A percentile compares a stretch with the other conserved stretches of the same genome.
Evolutionary conservation across 2,797 vertebrate species (phyloP).

Genomic region (Cirrhinus mrigala): DNA sequence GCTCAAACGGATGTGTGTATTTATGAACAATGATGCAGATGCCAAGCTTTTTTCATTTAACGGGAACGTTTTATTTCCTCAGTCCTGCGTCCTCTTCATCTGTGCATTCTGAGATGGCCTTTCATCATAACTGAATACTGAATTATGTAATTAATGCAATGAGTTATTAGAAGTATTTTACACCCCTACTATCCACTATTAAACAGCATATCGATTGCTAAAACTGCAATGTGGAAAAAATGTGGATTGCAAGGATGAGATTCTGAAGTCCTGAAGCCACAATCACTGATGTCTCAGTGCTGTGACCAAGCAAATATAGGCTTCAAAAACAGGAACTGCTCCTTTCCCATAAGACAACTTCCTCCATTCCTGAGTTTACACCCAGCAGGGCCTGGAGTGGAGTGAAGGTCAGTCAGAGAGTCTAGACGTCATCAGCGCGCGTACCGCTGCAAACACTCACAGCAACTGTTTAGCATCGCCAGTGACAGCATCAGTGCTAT

Average conservation of each 20-base stretch:
- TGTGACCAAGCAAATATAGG: slow-evolving; percentile 6
- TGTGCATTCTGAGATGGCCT: neutral
- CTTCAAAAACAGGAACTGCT: slow-evolving; percentile 51
- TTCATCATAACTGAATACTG: neutral
- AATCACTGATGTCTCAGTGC: neutral
- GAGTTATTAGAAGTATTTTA: neutral
- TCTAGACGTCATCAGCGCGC: too few relatives aligned
- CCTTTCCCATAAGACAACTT: slow-evolving; percentile 32
- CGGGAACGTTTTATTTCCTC: too few relatives aligned
- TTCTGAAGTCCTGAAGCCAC: neutral
- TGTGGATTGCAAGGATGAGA: neutral
- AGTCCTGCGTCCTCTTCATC: neutral
- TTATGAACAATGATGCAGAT: neutral
- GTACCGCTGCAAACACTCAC: neutral
- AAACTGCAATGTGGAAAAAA: too few relatives aligned
- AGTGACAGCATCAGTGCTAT: neutral
- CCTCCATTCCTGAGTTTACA: slow-evolving; percentile 3
- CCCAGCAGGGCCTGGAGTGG: neutral
- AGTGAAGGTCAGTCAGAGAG: neutral
- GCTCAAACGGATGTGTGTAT: neutral
- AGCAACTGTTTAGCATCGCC: neutral
- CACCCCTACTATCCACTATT: neutral
- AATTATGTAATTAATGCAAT: neutral
- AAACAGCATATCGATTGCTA: neutral
- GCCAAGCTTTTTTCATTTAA: neutral